Conservation (phyloP, 2,113 vertebrate species). For the Muntiacus muntjak region DNA sequence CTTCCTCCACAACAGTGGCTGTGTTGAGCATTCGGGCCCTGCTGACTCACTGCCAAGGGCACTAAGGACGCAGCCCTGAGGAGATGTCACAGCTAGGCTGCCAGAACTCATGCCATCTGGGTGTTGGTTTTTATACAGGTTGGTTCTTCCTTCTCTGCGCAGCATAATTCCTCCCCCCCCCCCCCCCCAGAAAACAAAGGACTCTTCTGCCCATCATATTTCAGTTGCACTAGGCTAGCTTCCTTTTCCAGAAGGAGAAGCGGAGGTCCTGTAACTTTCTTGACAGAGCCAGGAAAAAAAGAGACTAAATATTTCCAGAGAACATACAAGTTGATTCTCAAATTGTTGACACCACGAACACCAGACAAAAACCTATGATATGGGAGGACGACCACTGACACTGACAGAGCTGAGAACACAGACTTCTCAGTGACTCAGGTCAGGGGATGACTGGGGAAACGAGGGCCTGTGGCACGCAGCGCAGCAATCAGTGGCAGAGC, state of each 20-base stretch:
- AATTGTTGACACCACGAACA: background rate
- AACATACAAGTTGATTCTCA: background rate
- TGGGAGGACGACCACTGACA: background rate
- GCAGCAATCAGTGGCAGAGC: rapidly evolving
- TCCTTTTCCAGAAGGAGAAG: background rate
- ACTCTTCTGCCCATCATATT: background rate
- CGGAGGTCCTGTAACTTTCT: background rate
- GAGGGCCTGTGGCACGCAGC: background rate
- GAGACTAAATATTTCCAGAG: background rate
- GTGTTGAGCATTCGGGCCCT: no score
- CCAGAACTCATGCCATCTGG: background rate
- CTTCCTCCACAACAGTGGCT: background rate
- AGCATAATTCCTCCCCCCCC: no score
- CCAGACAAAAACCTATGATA: background rate
- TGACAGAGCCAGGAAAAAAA: background rate
- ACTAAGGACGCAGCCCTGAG: background rate
- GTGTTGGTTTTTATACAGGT: background rate
- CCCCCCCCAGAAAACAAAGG: background rate
- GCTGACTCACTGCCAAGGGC: background rate
- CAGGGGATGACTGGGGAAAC: no score
- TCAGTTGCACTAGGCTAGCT: background rate
- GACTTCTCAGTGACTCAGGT: background rate
- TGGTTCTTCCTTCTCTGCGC: background rate
- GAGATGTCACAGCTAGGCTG: no score
- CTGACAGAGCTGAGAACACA: background rate